Base-by-base conservation (phyloP, 2,113 vertebrate species). In the Nipponia nippon region DNA sequence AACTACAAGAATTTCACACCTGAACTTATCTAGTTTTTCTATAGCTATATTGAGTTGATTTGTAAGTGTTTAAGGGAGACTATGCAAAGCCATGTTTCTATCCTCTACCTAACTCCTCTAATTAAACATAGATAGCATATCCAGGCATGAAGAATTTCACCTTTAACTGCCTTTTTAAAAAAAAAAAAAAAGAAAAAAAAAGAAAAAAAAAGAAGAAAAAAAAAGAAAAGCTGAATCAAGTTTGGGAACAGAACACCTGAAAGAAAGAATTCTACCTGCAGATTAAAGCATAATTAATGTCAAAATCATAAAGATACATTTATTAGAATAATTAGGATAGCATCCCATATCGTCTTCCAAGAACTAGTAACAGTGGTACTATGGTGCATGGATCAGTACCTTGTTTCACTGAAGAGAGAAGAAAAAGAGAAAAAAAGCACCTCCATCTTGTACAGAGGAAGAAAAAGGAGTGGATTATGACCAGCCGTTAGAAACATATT, bases 401-500 rank as follows among this genome's bases (percentile, higher is more conserved):
- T 59, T 27, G 21, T 32, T 58, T 40, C 32, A 79, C 40, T 49
- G 27, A 93, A 65, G 6, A 77, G 3, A 12, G 26, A 73, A 67
- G 25, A 32, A n/a, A 63, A 2, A 55, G 5, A n/a, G 40, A 27
- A 73, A 66, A 27, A 73, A 62, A 40, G 8, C 34, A 36, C 32
- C 42, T 65, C 44, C 32, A 42, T 73, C 21, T 53, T 56, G 61
- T 38, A 34, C 40, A 44, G 1, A 34, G 19, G 61, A 93, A 89
- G 81, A 56, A 91, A 70, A 87, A 82, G 21, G 7, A 91, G 34
- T 18, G 34, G 69, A 91, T 91, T 91, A 90, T 2, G 13, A 94
- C 53, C 78, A 96, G 90, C 92, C 94, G 90, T 91, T 81, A 96
- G 89, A 87, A 96, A 79, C 49, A 82, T 50, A 89, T 30, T 80